These are phyloP conservation scores for Coptodon bakossiorum DNA, from an alignment of 2,113 vertebrate genomes.

Conservation along the genomic window DNA sequence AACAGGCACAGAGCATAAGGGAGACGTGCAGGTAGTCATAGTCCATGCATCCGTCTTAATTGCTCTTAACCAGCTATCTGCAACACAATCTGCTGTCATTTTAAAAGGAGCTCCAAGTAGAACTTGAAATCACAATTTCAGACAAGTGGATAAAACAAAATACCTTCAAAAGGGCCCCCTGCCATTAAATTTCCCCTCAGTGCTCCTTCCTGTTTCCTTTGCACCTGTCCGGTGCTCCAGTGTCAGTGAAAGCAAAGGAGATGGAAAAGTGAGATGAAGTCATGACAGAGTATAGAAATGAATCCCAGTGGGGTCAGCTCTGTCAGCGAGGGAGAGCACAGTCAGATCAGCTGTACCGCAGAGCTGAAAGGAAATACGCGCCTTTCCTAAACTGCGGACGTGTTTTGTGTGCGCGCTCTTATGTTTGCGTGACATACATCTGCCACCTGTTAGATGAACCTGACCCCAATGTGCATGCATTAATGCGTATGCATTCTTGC, in stretches of 20 bases:
- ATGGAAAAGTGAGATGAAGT: conserved; percentile 29
- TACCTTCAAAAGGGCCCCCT: background rate
- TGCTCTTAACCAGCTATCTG: background rate
- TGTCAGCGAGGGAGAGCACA: conserved; percentile 19
- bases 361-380: conserved; percentile 32
- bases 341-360: conserved; percentile 45
- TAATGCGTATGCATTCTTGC: background rate
- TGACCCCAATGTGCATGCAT: conserved; percentile 5
- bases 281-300: conserved; percentile 24
- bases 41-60: background rate
- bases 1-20: background rate
- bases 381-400: background rate
- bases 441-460: conserved; percentile 45
- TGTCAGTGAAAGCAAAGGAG: conserved; percentile 55
- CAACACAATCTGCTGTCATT: background rate
- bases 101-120: background rate
- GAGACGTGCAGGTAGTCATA: background rate
- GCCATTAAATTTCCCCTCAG: background rate
- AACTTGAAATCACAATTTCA: background rate
- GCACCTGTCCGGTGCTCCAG: conserved; percentile 55
- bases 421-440: background rate
- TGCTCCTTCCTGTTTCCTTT: background rate
- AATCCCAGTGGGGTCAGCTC: conserved; percentile 39
- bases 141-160: background rate
- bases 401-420: background rate